Evolutionary conservation across 2,113 vertebrate genomes (phyloP).

Genomic region (Phrynocephalus versicolor): DNA sequence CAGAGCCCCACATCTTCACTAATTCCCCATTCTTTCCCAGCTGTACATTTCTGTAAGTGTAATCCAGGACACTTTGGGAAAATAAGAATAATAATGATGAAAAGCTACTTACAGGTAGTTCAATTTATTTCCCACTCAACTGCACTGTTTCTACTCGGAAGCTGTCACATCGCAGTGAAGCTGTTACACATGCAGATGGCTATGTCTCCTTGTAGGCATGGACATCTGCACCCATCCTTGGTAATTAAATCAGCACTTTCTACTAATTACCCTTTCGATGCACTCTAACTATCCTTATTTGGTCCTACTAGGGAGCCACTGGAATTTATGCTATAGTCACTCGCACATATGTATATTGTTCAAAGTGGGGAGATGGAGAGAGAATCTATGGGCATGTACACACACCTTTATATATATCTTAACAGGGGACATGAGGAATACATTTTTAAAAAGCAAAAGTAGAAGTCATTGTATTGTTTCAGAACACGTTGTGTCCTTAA

Average conservation of each 20-base stretch:
- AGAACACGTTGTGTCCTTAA: neutral
- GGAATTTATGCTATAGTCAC: slow-evolving; percentile 17
- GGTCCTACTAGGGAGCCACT: slow-evolving; percentile 22
- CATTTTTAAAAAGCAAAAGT: rapidly evolving
- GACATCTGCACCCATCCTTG: slow-evolving; percentile 43
- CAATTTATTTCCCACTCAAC: slow-evolving; percentile 42
- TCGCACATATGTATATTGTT: neutral
- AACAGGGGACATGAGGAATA: neutral
- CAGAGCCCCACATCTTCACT: neutral
- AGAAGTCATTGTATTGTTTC: neutral
- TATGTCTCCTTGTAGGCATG: slow-evolving; percentile 31
- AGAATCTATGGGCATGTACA: neutral
- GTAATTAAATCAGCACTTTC: slow-evolving; percentile 45
- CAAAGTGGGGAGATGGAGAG: neutral
- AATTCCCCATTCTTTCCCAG: neutral
- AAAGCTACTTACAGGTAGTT: too few species aligned
- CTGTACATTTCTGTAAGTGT: neutral
- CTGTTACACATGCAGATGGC: slow-evolving; percentile 49
- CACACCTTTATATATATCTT: neutral
- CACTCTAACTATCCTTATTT: slow-evolving; percentile 45
- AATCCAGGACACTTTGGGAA: neutral
- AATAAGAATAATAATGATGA: too few species aligned
- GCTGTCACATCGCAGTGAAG: slow-evolving; percentile 38
- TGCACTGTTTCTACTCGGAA: slow-evolving; percentile 47
- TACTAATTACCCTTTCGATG: slow-evolving; percentile 51